Evolutionary conservation across 2,797 vertebrate genomes (phyloP).

Genomic region (Masticophis lateralis): DNA sequence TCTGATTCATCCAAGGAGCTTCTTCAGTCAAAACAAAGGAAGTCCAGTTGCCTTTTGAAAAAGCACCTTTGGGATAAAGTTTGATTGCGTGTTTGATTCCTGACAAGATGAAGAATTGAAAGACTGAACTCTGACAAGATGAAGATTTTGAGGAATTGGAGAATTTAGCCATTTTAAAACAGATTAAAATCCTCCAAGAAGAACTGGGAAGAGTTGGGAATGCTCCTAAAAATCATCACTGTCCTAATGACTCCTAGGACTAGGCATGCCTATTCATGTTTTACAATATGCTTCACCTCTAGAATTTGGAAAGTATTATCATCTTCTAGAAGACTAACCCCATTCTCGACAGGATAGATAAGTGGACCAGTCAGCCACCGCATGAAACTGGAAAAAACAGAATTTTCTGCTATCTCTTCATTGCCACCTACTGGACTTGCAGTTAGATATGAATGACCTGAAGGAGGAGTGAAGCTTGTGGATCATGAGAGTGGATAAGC

Average conservation of each 20-base stretch:
- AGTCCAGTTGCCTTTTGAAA: too few relatives aligned
- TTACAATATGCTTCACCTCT: background rate
- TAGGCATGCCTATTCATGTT: background rate
- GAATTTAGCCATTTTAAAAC: background rate
- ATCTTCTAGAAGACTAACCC: background rate
- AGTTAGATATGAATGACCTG: background rate
- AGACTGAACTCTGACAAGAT: background rate
- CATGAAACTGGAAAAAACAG: background rate
- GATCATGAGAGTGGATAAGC: background rate
- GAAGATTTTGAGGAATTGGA: background rate
- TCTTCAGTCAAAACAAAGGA: too few relatives aligned
- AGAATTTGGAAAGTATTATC: background rate
- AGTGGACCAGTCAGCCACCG: background rate
- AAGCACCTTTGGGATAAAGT: too few relatives aligned
- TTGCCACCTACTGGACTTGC: background rate
- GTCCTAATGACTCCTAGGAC: background rate
- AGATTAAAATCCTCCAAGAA: background rate
- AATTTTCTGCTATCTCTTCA: background rate
- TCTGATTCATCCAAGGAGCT: too few relatives aligned
- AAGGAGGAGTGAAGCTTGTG: background rate
- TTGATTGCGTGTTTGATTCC: too few relatives aligned
- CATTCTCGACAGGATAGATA: background rate
- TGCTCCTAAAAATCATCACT: background rate
- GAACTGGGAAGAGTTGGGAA: background rate
- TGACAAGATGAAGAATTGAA: too few relatives aligned